Evolutionary conservation across 2,797 vertebrate genomes (phyloP).

Genomic region (Sciurus carolinensis): DNA sequence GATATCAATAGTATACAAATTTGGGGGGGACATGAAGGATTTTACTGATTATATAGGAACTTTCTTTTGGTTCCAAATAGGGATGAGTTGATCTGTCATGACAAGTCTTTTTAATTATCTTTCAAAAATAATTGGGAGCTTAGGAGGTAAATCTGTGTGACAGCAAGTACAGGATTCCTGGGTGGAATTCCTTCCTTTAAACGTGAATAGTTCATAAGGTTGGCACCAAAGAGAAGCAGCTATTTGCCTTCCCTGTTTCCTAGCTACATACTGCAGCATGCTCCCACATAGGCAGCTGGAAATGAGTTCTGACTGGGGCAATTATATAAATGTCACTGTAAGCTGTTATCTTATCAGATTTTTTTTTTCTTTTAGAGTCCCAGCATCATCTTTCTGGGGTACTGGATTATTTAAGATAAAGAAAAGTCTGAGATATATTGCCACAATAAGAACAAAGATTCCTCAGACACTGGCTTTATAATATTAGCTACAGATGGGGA

Average conservation of each 20-base stretch:
- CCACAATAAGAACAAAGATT: conserved; percentile 68
- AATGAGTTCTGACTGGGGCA: conserved; percentile 87
- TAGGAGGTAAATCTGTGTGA: conserved; percentile 39
- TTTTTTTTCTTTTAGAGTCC: conserved; percentile 56
- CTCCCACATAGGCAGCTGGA: conserved; percentile 73
- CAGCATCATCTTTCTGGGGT: conserved; percentile 75
- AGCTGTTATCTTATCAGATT: conserved; percentile 80
- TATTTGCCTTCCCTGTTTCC: conserved; percentile 85
- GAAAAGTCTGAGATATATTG: conserved; percentile 77
- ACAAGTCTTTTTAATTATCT: conserved; percentile 35
- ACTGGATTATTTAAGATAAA: conserved; percentile 83
- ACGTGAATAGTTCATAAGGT: conserved; percentile 79
- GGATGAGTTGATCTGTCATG: background rate
- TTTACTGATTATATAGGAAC: background rate
- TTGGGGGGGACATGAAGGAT: background rate
- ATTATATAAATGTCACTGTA: conserved; percentile 87
- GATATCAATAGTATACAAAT: background rate
- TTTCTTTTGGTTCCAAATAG: background rate
- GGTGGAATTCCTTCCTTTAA: conserved; percentile 35
- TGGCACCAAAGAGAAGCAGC: conserved; percentile 78
- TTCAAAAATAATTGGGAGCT: conserved; percentile 51
- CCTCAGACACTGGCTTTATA: conserved; percentile 39
- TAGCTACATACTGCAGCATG: conserved; percentile 84
- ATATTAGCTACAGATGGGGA: conserved; percentile 69
- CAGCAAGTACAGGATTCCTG: background rate